A percentile compares a stretch with the other conserved stretches of the same genome.
phyloP scores from a whole-genome alignment of 1,140 invertebrate genomes.

The Hesperophylax magnus region DNA sequence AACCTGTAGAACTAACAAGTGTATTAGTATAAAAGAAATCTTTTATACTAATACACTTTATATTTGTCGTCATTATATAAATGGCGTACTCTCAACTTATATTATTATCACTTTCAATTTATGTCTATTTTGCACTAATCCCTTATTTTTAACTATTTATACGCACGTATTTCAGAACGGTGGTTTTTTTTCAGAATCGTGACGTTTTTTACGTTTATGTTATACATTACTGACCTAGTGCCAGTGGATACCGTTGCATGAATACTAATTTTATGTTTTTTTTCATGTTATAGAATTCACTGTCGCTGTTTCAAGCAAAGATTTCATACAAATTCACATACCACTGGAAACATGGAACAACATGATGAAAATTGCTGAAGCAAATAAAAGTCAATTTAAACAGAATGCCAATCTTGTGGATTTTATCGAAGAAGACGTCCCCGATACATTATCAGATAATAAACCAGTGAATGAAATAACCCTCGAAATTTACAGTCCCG shows the following conservation, averaged over 20 bases:
- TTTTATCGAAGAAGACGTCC: background rate
- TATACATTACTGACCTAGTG: background rate
- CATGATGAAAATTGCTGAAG: constrained; percentile 31
- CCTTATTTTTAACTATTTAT: too few relatives aligned
- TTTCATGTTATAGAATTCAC: constrained; percentile 49
- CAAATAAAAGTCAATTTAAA: constrained; percentile 6
- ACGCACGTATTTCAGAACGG: too few relatives aligned
- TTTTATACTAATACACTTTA: too few relatives aligned
- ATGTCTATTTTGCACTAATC: too few relatives aligned
- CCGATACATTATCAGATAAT: background rate
- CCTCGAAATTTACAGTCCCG: constrained; percentile 15
- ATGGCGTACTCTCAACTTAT: too few relatives aligned
- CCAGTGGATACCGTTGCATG: background rate
- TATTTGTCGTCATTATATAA: too few relatives aligned
- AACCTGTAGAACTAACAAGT: too few relatives aligned
- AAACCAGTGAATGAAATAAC: constrained; percentile 34
- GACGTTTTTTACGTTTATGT: background rate
- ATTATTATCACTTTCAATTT: too few relatives aligned
- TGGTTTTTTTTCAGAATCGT: too few relatives aligned
- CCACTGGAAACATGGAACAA: constrained; percentile 48
- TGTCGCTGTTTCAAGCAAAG: constrained; percentile 43
- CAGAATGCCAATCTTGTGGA: background rate
- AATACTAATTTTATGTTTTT: constrained; percentile 8
- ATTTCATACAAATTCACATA: constrained; percentile 55
- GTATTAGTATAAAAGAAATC: too few relatives aligned